Evolutionary conservation across 2,113 vertebrate genomes (phyloP), one percentile per base, ranked within the genome.

Genomic region (Platysternon megacephalum): DNA sequence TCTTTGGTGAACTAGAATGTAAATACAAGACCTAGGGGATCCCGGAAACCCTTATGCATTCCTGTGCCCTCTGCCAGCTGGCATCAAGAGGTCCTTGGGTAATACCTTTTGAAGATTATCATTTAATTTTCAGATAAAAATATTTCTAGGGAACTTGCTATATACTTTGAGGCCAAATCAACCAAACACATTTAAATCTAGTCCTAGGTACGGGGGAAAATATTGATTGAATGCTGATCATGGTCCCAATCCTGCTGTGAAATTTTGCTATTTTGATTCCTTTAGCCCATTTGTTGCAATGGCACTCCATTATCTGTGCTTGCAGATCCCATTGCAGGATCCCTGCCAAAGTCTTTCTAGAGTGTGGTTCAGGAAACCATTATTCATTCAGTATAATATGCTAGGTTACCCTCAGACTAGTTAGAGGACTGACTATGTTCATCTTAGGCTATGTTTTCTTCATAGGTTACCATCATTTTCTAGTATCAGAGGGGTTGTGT

Each of bases 391-490:
- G 32, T 86, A 82, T 85, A 51, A 79, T 87, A 72, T 58, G 13
- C 19, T 88, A 93, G 85, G 88, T 94, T 42, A 55, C 5, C 6
- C 55, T 79, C 88, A 93, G 87, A 91, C 85, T 78, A 79, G 85
- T 22, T 22, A 42, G 10, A 39, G 19, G n/a, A 72, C 19, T 72
- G n/a, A 21, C n/a, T 5, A 11, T 84, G 93, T 8, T 1, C 3
- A 22, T 84, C 74, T 49, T 79, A 89, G 53, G 2, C 91, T 93
- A 28, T 88, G 9, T 82, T 91, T 28, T 82, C 2, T 89, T 93
- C 56, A 91, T 83, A 88, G 61, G 80, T 16, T 22, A 5, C 68
- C n/a, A 51, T 55, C 3, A 55, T 88, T 32, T 22, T 56, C 87
- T 61, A 58, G n/a, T n/a, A n/a, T n/a, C n/a, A n/a, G n/a, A n/a